Evolutionary conservation across 2,888 invertebrate genomes (phyloP).

Genomic region (Drosophila mimica): DNA sequence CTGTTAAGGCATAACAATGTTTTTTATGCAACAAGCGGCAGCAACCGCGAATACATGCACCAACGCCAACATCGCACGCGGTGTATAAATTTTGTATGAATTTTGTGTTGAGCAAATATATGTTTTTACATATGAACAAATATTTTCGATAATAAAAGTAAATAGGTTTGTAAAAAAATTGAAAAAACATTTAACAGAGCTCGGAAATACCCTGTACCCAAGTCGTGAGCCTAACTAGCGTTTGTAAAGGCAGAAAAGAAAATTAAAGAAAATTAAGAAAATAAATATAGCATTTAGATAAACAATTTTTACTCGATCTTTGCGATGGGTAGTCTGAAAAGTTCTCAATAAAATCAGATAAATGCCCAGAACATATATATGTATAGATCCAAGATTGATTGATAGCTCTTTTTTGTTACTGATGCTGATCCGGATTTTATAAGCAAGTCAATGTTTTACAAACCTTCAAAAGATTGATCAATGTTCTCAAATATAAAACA

Average conservation of each 20-base stretch:
- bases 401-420: background rate
- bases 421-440: background rate
- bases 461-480: background rate
- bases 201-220: background rate
- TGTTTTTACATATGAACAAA: slow-evolving; percentile 7
- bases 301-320: background rate
- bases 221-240: background rate
- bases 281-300: too few relatives aligned
- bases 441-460: background rate
- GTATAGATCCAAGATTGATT: background rate
- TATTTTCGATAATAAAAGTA: slow-evolving; percentile 28
- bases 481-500: background rate
- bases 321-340: background rate
- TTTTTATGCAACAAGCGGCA: slow-evolving; percentile 33
- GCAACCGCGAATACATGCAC: slow-evolving; percentile 8
- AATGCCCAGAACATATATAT: background rate
- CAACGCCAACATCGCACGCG: slow-evolving; percentile 24
- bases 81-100: slow-evolving; percentile 48
- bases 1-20: slow-evolving; percentile 23
- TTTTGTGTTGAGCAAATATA: slow-evolving; percentile 32
- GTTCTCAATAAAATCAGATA: background rate
- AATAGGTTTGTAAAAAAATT: slow-evolving; percentile 10
- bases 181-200: background rate
- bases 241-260: too few relatives aligned
- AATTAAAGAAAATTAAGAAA: background rate